These are phyloP conservation scores for Lithobates sylvaticus DNA, from an alignment of 2,797 vertebrate genomes.

Conservation along the genomic window DNA sequence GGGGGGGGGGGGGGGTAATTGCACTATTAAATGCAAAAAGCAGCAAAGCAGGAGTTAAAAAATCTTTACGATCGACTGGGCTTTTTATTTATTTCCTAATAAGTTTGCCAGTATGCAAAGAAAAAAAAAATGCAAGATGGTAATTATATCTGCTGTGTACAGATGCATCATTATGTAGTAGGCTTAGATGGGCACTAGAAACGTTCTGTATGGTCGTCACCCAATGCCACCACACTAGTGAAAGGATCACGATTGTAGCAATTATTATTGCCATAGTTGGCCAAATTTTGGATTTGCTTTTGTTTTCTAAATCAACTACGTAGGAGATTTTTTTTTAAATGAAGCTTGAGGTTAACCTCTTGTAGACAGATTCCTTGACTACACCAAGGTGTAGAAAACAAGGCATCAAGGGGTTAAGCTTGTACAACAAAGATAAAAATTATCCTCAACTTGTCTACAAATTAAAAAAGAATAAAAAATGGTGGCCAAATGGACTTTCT, in stretches of 20 bases:
- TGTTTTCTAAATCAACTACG: not conserved
- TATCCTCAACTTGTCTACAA: no score
- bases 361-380: not conserved
- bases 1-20: not conserved
- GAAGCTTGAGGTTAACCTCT: not conserved
- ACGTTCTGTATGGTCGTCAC: not conserved
- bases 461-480: no score
- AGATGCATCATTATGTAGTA: not conserved
- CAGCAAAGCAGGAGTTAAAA: slow-evolving; percentile 6
- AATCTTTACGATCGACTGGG: slow-evolving; percentile 9
- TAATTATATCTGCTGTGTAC: not conserved
- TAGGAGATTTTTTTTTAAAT: not conserved
- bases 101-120: not conserved
- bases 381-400: no score
- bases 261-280: not conserved
- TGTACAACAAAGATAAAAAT: no score
- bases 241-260: no score
- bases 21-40: not conserved
- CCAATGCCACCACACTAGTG: not conserved
- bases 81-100: not conserved
- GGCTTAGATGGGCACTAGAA: not conserved
- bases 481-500: no score
- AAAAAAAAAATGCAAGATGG: not conserved
- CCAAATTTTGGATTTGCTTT: not conserved
- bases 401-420: no score